These are phyloP conservation scores for Lycia hirtaria DNA, from an alignment of 2,888 invertebrate genomes.

Conservation along the genomic window DNA sequence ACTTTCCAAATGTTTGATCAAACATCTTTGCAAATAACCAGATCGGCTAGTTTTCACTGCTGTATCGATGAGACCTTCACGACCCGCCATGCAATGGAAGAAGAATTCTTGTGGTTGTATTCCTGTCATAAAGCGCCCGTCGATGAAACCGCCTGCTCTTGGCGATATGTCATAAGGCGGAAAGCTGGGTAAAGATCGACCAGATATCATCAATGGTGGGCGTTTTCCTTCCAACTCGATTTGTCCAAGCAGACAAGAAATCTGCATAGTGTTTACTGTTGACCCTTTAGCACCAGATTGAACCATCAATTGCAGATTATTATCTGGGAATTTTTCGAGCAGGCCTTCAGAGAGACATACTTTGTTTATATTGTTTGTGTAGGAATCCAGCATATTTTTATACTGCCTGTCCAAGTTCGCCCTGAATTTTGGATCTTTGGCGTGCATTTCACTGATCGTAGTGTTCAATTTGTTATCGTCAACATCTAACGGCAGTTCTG, in stretches of 20 bases:
- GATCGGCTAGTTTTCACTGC: constrained; percentile 99
- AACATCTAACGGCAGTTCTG: constrained; percentile 87
- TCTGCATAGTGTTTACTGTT: constrained; percentile 98
- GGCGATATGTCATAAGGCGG: constrained; percentile 94
- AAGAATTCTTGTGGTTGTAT: constrained; percentile 99
- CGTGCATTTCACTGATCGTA: constrained; percentile 89
- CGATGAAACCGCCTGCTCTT: constrained; percentile 97
- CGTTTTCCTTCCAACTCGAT: constrained; percentile 99
- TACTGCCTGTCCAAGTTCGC: constrained; percentile 93
- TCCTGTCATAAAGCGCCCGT: constrained; percentile 99
- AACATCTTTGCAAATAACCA: constrained; percentile 98
- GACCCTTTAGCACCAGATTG: constrained; percentile 99
- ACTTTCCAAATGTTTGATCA: constrained; percentile 99
- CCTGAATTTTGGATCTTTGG: constrained; percentile 90
- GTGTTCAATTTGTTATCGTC: constrained; percentile 85
- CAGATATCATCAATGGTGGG: constrained; percentile 97
- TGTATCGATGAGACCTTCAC: constrained; percentile 99
- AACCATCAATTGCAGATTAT: constrained; percentile 99
- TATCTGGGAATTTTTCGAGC: constrained; percentile 94
- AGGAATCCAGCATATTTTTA: constrained; percentile 91
- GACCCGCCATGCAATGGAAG: constrained; percentile 99
- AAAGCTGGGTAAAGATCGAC: constrained; percentile 96
- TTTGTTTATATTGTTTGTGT: constrained; percentile 96
- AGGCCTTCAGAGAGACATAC: constrained; percentile 94
- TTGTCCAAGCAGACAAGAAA: constrained; percentile 98